These are phyloP conservation scores for Oligia latruncula DNA, from an alignment of 2,888 invertebrate species.

Conservation along the genomic window DNA sequence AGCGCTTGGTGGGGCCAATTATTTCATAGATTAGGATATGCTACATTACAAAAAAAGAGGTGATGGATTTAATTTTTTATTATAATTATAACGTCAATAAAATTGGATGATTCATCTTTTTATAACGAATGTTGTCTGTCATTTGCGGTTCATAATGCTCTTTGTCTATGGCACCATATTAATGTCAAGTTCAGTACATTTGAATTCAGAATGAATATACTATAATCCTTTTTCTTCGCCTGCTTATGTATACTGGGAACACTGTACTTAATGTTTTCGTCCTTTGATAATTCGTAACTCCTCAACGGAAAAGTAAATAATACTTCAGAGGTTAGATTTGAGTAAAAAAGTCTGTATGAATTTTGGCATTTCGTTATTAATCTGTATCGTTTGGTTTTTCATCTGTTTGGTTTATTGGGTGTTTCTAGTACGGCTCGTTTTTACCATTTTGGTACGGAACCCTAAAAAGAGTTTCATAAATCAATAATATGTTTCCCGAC, in stretches of 20 bases:
- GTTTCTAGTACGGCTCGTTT: too few relatives aligned
- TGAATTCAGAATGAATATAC: conserved; percentile 8
- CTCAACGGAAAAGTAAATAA: not conserved
- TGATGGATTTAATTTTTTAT: not conserved
- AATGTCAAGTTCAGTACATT: conserved; percentile 3
- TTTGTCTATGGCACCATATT: conserved; percentile 14
- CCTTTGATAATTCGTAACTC: not conserved
- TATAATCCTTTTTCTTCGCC: not conserved
- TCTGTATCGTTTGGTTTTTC: too few relatives aligned
- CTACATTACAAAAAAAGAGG: not conserved
- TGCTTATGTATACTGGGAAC: not conserved
- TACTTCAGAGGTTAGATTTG: not conserved
- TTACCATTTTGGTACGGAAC: too few relatives aligned
- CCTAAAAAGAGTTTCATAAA: too few relatives aligned
- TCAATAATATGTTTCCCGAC: not conserved
- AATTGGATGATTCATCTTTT: conserved; percentile 1
- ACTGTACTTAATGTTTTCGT: not conserved
- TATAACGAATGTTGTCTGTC: conserved; percentile 1
- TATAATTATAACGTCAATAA: too few relatives aligned
- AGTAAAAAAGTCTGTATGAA: not conserved
- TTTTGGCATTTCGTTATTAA: too few relatives aligned
- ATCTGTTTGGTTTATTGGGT: too few relatives aligned
- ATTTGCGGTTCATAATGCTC: not conserved
- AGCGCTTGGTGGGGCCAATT: not conserved
- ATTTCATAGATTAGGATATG: not conserved